phyloP scores from a whole-genome alignment of 2,888 invertebrate genomes.

The Trachelus stipa region DNA sequence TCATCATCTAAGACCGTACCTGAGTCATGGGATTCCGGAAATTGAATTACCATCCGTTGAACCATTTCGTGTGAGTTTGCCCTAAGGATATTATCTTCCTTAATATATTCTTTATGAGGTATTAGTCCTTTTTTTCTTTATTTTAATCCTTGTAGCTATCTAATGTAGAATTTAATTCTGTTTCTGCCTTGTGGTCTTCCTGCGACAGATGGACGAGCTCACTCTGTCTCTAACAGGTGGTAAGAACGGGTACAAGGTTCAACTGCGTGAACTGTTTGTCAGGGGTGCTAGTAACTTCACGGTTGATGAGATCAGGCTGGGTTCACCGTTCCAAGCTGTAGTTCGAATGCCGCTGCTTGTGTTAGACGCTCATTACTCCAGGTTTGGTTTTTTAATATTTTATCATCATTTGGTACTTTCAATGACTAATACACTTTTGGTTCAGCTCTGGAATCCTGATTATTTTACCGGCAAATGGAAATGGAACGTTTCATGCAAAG shows the following conservation, averaged over 20 bases:
- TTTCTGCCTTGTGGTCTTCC: slow-evolving; percentile 15
- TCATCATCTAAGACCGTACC: slow-evolving; percentile 66
- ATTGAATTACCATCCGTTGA: slow-evolving; percentile 70
- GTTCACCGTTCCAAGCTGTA: slow-evolving; percentile 75
- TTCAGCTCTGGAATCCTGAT: slow-evolving; percentile 75
- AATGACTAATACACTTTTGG: background rate
- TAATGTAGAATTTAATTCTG: slow-evolving; percentile 30
- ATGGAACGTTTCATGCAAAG: slow-evolving; percentile 76
- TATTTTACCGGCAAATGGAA: slow-evolving; percentile 78
- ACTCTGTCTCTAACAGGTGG: slow-evolving; percentile 70
- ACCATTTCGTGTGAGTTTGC: slow-evolving; percentile 65
- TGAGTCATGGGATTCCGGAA: slow-evolving; percentile 69
- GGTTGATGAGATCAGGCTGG: slow-evolving; percentile 68
- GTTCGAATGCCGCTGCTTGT: slow-evolving; percentile 75
- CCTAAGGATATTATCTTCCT: background rate
- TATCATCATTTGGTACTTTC: background rate
- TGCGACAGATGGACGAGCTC: slow-evolving; percentile 66
- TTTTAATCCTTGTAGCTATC: background rate
- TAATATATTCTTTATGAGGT: background rate
- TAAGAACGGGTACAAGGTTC: slow-evolving; percentile 68
- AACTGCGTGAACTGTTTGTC: slow-evolving; percentile 66
- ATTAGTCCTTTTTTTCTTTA: background rate
- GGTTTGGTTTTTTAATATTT: slow-evolving; percentile 38
- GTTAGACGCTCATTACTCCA: slow-evolving; percentile 75
- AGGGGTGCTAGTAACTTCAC: slow-evolving; percentile 68